Evolutionary conservation across 2,797 vertebrate species (phyloP), one percentile per base, ranked within the genome.

Genomic region (Atherinosoma microstoma): DNA sequence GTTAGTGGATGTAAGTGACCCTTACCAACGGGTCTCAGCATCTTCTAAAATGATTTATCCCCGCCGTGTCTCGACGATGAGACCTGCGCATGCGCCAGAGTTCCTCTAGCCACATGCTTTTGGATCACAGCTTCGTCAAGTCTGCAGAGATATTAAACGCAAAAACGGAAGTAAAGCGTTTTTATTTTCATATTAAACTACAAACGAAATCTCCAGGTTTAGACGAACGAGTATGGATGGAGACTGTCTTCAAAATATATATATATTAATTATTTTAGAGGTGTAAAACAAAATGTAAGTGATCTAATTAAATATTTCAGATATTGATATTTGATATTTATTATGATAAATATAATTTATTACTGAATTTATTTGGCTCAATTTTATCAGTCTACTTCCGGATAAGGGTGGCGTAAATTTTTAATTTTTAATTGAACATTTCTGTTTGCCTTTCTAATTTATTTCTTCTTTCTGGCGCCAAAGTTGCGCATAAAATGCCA

Each of bases 51-150:
- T 80, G 83, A 87, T 87, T 83, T 85, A 83, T 73, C 65, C 59
- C 51, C 65, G 38, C 45, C 9, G 1, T 40, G 56, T 22, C 42
- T 30, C 59, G 64, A 65, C 85, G 75, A 79, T 87, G 83, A 75
- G 89, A 57, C 67, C 27, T 74, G 94, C 94, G 93, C 94, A 93
- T 89, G 95, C 94, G 94, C 87, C 0, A 0, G 0, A 24, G 4
- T 30, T 47, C 60, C 75, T 12, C 32, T 49, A 57, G 75, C 91
- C 91, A 91, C 94, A 93, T 78, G 94, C 89, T 87, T 88, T 87
- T 83, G 71, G 75, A 66, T 87, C 76, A 77, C 67, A 82, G 71
- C 58, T 69, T 15, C 12, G 45, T 90, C 79, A 87, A 87, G 0
- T 0, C 0, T 0, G 0, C 3, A 16, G 5, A 63, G 11, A 67